Base-by-base conservation (phyloP, 1,140 invertebrate genomes). In the Aporrectodea caliginosa region DNA sequence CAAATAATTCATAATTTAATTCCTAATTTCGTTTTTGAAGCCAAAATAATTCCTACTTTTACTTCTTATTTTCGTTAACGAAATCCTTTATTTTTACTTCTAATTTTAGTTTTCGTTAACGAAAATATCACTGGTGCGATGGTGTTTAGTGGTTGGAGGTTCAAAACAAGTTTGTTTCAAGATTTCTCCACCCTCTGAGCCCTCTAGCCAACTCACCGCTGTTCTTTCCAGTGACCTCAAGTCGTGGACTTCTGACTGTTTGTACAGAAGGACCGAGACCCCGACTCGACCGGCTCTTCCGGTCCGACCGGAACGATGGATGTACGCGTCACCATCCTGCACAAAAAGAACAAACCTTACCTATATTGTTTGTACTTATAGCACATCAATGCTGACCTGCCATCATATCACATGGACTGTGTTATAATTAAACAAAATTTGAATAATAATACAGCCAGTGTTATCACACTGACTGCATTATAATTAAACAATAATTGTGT, bases 211-310 rank as follows among this genome's bases (percentile, higher is more conserved):
- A 83, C 85, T 84, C 83, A 87, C 86, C 0, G 88, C 85, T 79
- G 78, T 77, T 69, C 81, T 80, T 82, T 88, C 88, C 6, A 88
- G 82, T 31, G 32, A 35, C 27, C 77, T 35, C 14, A 88, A 75
- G 43, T 83, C 82, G 69, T 82, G 34, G 69, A 84, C 82, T 79
- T 88, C 84, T 34, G 82, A 78, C 22, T 77, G 82, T 75, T 84
- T 83, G 77, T 87, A 88, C 71, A 88, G 85, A 76, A 84, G 85
- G 12, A 88, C 81, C 80, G 83, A 86, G 30, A 84, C 79, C 16
- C 88, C 88, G 27, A 80, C 75, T 78, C 84, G 79, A 14, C 88
- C 88, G n/a, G 88, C 88, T 69, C 88, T 78, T 0, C 87, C 88
- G 75, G 88, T 88, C 35, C 88, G 78, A 29, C 88, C 88, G 16